Conservation (phyloP, 2,113 vertebrate genomes). For the Amphiprion percula region DNA sequence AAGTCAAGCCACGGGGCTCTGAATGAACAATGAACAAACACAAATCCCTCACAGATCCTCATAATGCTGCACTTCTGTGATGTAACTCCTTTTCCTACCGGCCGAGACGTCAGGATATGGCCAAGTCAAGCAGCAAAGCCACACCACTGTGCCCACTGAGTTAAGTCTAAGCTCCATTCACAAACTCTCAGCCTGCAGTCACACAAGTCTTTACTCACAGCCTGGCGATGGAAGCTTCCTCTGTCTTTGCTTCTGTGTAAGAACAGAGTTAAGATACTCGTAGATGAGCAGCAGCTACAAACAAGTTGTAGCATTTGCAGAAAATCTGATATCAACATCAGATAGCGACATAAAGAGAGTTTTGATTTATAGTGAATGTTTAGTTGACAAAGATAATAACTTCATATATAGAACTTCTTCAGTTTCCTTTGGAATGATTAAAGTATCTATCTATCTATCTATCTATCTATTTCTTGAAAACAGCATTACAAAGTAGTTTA, state of each 20-base stretch:
- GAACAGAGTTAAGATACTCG: neutral
- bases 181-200: neutral
- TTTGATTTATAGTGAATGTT: no score
- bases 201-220: neutral
- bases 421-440: no score
- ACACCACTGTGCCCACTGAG: constrained; percentile 59
- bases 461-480: no score
- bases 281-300: no score
- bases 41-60: constrained; percentile 58
- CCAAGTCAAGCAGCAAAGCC: constrained; percentile 69
- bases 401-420: no score
- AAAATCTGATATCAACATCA: no score
- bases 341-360: no score
- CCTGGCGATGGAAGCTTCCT: constrained; percentile 14
- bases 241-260: constrained; percentile 17
- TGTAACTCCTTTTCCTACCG: constrained; percentile 17
- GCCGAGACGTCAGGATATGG: constrained; percentile 46
- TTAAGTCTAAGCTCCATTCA: constrained; percentile 57
- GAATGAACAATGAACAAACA: constrained; percentile 62
- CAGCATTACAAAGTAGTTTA: no score
- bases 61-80: constrained; percentile 48
- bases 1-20: constrained; percentile 57
- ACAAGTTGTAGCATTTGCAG: no score
- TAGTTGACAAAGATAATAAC: no score
- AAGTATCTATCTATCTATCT: no score